Conservation (phyloP, 1,140 invertebrate species). For the Cardiocondyla obscurior region DNA sequence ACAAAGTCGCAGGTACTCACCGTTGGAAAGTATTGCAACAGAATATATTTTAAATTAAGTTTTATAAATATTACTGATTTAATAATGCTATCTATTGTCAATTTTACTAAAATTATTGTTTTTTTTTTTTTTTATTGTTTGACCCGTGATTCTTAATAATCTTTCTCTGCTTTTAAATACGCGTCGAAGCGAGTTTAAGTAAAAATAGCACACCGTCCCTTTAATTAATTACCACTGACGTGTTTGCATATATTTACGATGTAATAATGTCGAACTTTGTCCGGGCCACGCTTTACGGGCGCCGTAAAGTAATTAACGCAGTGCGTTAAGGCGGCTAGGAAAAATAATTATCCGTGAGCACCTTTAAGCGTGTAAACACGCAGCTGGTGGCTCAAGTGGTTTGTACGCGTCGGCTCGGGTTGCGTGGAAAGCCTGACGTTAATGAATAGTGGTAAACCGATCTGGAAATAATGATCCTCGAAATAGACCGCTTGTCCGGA, state of each 20-base stretch:
- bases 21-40: neutral
- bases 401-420: slow-evolving; percentile 57
- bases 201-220: neutral
- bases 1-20: too few relatives aligned
- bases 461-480: slow-evolving; percentile 71
- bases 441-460: slow-evolving; percentile 73
- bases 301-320: slow-evolving; percentile 64
- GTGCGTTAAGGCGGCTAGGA: slow-evolving; percentile 51
- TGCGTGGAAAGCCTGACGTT: slow-evolving; percentile 69
- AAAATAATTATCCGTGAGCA: slow-evolving; percentile 66
- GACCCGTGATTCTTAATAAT: neutral
- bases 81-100: neutral
- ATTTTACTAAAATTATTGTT: neutral
- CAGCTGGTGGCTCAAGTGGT: slow-evolving; percentile 47
- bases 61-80: neutral
- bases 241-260: slow-evolving; percentile 31
- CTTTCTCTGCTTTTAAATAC: neutral
- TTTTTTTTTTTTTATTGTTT: neutral
- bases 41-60: neutral
- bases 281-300: slow-evolving; percentile 34
- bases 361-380: slow-evolving; percentile 61
- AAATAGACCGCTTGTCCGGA: slow-evolving; percentile 61
- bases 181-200: neutral
- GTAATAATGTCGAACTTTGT: slow-evolving; percentile 25
- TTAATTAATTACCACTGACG: slow-evolving; percentile 35